phyloP scores from a whole-genome alignment of 2,113 vertebrate species.

The Bujurquina vittata region DNA sequence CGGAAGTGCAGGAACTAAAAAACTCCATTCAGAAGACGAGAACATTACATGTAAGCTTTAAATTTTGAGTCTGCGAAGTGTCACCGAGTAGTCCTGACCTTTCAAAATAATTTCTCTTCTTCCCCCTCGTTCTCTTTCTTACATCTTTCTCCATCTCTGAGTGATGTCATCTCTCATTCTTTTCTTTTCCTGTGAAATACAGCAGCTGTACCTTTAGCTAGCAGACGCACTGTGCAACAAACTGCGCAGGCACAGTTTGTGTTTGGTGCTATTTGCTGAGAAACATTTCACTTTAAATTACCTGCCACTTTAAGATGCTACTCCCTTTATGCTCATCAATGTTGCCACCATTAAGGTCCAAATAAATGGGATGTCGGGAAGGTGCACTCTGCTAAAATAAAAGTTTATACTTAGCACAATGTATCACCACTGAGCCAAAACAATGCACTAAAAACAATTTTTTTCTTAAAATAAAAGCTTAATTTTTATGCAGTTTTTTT shows the following conservation, averaged over 20 bases:
- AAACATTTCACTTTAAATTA: not conserved
- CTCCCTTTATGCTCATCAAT: not conserved
- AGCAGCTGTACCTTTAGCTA: not conserved
- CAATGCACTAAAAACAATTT: not conserved
- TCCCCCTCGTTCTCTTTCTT: not conserved
- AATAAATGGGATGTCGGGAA: not conserved
- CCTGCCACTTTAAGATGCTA: not conserved
- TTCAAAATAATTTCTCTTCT: not conserved
- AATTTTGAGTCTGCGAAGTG: not conserved
- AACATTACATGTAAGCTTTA: not conserved
- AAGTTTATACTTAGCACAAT: not conserved
- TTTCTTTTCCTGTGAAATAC: not conserved
- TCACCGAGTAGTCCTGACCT: not conserved
- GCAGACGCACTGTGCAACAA: not conserved
- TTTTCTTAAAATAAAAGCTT: not conserved
- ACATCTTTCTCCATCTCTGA: too few species aligned
- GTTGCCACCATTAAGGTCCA: not conserved
- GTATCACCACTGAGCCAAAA: not conserved
- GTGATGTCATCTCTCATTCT: not conserved
- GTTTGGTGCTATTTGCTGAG: not conserved
- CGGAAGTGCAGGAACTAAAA: too few species aligned
- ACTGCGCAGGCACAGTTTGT: not conserved
- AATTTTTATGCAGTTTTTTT: too few species aligned
- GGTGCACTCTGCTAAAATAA: not conserved
- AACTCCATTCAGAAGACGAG: too few species aligned